Conservation (phyloP, 2,888 invertebrate genomes). For the Trissolcus japonicus region DNA sequence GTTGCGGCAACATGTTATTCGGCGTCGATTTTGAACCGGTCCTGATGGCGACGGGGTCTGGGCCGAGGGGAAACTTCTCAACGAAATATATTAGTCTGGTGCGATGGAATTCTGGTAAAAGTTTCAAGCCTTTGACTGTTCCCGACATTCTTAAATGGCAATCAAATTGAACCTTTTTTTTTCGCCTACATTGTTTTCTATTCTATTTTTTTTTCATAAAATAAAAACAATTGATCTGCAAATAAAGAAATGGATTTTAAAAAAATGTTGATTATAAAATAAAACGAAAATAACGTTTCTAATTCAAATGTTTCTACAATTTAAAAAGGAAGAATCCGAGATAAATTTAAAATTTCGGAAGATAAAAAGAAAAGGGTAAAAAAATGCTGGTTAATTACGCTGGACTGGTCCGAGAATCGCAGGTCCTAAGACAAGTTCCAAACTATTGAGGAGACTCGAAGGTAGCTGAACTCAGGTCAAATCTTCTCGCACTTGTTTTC, state of each 20-base stretch:
- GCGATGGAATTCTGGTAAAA: slow-evolving; percentile 14
- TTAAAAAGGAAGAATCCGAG: too few relatives aligned
- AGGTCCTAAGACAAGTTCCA: not conserved
- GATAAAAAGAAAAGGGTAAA: too few relatives aligned
- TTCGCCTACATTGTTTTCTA: not conserved
- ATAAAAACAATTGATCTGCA: too few relatives aligned
- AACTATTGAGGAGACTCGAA: not conserved
- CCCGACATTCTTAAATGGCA: not conserved
- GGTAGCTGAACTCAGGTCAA: slow-evolving; percentile 4
- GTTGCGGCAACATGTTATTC: not conserved
- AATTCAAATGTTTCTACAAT: too few relatives aligned
- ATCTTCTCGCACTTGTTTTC: not conserved
- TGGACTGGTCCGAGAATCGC: too few relatives aligned
- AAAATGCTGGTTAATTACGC: too few relatives aligned
- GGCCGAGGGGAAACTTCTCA: not conserved
- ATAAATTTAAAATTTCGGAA: too few relatives aligned
- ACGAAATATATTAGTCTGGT: not conserved
- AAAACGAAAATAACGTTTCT: too few relatives aligned
- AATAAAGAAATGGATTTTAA: too few relatives aligned
- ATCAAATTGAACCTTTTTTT: not conserved
- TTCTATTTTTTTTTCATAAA: not conserved
- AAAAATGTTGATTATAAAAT: too few relatives aligned
- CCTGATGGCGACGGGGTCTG: not conserved
- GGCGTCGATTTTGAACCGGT: slow-evolving; percentile 6
- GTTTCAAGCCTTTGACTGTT: slow-evolving; percentile 2